Base-by-base conservation (phyloP, 2,113 vertebrate genomes). In the Nibea coibor region DNA sequence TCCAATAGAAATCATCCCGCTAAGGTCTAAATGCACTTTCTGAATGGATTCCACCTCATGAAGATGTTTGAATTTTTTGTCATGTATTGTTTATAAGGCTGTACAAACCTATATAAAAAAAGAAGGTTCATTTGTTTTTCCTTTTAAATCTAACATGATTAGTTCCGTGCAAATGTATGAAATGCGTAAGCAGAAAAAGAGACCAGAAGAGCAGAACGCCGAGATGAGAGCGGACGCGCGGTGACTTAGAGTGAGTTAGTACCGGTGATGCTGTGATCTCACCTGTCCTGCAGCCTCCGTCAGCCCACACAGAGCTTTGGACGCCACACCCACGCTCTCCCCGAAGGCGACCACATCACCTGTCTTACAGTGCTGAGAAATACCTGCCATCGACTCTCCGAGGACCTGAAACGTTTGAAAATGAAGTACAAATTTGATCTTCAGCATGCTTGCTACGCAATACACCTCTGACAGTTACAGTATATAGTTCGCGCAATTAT, bases 251-350 rank as follows among this genome's bases (percentile, higher is more conserved):
- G 17, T 47, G 6, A 61, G 42, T 77, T 72, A 48, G 53, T n/a
- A 39, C 50, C 45, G 43, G 35, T 39, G 6, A 39, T 14, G 43
- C 24, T 19, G 62, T 45, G 45, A 45, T 64, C 91, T 95, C 94
- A 99, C 98, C 97, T 99, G 98, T 89, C 97, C 98, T 15, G 95
- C 98, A 24, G 98, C 98, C 84, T 99, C 98, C 0, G 98, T 99
- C 80, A 99, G 95, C 42, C 98, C 98, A 85, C 98, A 99, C 56
- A 99, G 93, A 31, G 98, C 98, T 93, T 99, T 99, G 79, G 98
- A 99, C 0, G 98, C 98, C 72, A 97, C 94, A 28, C 96, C 95
- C 72, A 99, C 98, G 50, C 97, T 97, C 74, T 98, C 97, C 28
- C 98, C 98, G 26, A 99, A 99, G 19, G 96, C 96, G 9, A 96